Evolutionary conservation across 2,113 vertebrate genomes (phyloP).

Genomic region (Phoenicopterus ruber): DNA sequence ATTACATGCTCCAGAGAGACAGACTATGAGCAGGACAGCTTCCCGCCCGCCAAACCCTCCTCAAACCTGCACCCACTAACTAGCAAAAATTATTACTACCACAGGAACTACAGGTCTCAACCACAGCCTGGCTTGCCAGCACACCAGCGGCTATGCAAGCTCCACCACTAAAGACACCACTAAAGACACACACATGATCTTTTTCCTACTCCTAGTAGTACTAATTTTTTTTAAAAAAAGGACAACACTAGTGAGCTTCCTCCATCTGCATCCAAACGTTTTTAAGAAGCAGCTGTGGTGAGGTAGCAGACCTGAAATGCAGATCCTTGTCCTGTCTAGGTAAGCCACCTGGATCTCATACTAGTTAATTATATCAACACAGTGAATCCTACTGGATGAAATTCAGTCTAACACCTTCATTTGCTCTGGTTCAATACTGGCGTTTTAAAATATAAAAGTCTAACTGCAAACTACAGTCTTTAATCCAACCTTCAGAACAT

Average conservation of each 20-base stretch:
- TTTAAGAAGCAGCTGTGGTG: not conserved
- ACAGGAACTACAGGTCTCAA: accelerated
- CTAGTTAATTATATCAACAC: not conserved
- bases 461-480: not conserved
- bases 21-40: no score
- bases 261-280: not conserved
- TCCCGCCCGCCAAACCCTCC: not conserved
- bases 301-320: not conserved
- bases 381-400: not conserved
- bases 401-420: not conserved
- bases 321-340: not conserved
- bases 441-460: not conserved
- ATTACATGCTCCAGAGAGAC: accelerated
- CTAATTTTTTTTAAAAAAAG: not conserved
- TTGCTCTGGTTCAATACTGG: not conserved
- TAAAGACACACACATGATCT: accelerated
- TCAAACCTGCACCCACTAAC: accelerated
- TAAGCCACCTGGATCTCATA: not conserved
- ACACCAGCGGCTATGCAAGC: not conserved
- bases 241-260: not conserved
- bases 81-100: not conserved
- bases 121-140: not conserved
- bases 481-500: slow-evolving; percentile 16
- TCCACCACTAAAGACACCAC: not conserved
- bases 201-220: no score